Percentiles rank a stretch among this genome's conserved stretches.
These are phyloP conservation scores for Argentina silus DNA, from an alignment of 2,797 vertebrate species.

Conservation along the genomic window DNA sequence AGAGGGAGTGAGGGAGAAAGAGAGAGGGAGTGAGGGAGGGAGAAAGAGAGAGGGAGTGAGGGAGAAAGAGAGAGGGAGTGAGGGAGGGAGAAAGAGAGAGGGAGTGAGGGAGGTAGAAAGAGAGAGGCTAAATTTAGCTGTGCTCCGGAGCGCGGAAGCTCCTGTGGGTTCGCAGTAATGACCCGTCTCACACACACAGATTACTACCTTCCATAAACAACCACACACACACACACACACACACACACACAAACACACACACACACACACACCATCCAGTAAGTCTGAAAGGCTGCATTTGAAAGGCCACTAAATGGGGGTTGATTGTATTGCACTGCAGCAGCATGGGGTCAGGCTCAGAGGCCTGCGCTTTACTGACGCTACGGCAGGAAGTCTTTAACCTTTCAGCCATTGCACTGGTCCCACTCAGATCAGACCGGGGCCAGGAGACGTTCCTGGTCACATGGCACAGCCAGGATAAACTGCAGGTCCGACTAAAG, in stretches of 20 bases:
- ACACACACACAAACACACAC: not conserved
- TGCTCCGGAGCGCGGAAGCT: slow-evolving; percentile 53
- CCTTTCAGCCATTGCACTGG: too few species aligned
- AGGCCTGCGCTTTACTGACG: too few species aligned
- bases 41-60: not conserved
- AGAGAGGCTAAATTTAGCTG: slow-evolving; percentile 59
- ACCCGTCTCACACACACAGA: slow-evolving; percentile 59
- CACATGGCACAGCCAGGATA: too few species aligned
- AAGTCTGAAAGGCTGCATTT: slow-evolving; percentile 35
- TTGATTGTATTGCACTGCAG: too few species aligned
- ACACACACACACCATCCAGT: not conserved
- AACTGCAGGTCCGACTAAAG: too few species aligned
- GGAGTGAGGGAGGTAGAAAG: slow-evolving; percentile 6
- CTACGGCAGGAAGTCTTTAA: too few species aligned
- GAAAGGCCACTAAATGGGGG: not conserved
- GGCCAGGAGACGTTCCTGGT: too few species aligned
- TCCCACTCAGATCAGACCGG: too few species aligned
- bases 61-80: not conserved
- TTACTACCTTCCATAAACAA: slow-evolving; percentile 64
- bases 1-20: too few species aligned
- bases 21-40: too few species aligned
- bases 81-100: not conserved
- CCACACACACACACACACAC: too few species aligned
- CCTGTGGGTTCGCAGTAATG: slow-evolving; percentile 69
- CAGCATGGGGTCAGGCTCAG: too few species aligned